Evolutionary conservation across 2,888 invertebrate species (phyloP).

Genomic region (Cancer borealis): DNA sequence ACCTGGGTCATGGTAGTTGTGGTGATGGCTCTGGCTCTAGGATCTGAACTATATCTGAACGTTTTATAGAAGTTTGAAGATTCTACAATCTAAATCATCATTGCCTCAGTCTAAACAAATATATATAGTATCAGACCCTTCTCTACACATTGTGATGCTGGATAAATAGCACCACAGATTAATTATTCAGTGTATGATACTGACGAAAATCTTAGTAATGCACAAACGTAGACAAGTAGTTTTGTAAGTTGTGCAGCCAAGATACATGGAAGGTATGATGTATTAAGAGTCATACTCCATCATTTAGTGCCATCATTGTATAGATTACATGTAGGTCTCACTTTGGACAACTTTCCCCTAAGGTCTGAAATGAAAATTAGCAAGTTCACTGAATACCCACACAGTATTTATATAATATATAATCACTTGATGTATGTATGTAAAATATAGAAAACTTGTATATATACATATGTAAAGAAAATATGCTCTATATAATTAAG

Average conservation of each 20-base stretch:
- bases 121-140: conserved; percentile 13
- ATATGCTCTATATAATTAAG: neutral
- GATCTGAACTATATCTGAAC: conserved; percentile 67
- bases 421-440: neutral
- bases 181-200: conserved; percentile 9
- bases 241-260: conserved; percentile 54
- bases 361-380: neutral
- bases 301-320: neutral
- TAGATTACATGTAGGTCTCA: neutral
- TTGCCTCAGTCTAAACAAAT: neutral
- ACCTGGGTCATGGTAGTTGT: conserved; percentile 74
- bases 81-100: neutral
- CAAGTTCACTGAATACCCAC: neutral
- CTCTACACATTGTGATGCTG: neutral
- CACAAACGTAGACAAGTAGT: conserved; percentile 27
- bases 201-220: conserved; percentile 13
- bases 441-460: conserved; percentile 32
- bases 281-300: neutral
- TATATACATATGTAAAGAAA: conserved; percentile 1
- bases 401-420: conserved; percentile 13
- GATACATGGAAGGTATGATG: neutral
- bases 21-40: conserved; percentile 72
- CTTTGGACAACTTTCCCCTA: neutral
- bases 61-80: conserved; percentile 61
- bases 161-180: neutral